These are phyloP conservation scores for Gibbula magus DNA, from an alignment of 2,888 invertebrate genomes.

Conservation along the genomic window DNA sequence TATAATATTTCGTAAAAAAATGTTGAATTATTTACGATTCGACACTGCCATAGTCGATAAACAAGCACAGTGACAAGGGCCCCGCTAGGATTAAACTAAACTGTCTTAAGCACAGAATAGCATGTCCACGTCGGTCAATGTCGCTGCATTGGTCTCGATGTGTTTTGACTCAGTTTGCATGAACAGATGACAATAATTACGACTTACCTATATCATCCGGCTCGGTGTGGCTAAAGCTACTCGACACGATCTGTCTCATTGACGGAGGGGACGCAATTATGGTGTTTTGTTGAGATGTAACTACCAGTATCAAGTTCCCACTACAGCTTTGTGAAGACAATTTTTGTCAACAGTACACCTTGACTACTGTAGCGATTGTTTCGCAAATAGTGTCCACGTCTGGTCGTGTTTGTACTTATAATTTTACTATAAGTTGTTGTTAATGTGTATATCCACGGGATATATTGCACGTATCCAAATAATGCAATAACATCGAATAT, in stretches of 20 bases:
- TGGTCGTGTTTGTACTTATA: neutral
- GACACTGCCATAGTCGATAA: no score
- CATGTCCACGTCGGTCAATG: no score
- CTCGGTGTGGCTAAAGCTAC: slow-evolving; percentile 35
- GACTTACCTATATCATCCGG: slow-evolving; percentile 41
- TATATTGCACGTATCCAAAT: neutral
- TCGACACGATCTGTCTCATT: slow-evolving; percentile 2
- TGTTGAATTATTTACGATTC: no score
- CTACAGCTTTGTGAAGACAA: neutral
- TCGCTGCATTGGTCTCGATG: no score
- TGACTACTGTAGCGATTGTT: neutral
- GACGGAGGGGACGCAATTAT: neutral
- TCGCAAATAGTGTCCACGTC: neutral
- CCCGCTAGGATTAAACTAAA: no score
- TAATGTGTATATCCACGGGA: neutral
- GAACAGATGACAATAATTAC: no score
- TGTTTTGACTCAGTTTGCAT: no score
- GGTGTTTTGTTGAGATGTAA: neutral
- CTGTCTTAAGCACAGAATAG: no score
- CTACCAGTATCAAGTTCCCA: no score
- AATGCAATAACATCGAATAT: neutral
- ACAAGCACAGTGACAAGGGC: no score
- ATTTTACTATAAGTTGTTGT: neutral
- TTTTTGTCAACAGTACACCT: neutral
- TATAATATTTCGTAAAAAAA: no score